A percentile compares a stretch with the other conserved stretches of the same genome.
These are phyloP conservation scores for Panulirus ornatus DNA, from an alignment of 1,140 invertebrate genomes.

Conservation along the genomic window DNA sequence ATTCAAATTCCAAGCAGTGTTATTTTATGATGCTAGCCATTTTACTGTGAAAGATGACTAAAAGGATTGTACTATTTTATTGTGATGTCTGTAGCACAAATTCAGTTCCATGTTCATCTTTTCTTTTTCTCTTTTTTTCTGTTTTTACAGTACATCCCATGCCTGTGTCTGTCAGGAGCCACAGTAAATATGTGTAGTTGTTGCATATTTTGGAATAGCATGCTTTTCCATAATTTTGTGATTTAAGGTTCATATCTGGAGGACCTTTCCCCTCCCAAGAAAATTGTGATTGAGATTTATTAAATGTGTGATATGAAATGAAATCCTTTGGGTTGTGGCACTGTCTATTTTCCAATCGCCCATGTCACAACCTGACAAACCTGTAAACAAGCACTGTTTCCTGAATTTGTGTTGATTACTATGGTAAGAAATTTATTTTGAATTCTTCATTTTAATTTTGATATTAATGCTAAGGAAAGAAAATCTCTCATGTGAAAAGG, in stretches of 20 bases:
- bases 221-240: background rate
- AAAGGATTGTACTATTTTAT: background rate
- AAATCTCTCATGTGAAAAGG: background rate
- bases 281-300: background rate
- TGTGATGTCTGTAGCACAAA: background rate
- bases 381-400: background rate
- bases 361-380: background rate
- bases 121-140: too few species aligned
- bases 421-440: background rate
- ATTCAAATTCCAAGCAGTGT: background rate
- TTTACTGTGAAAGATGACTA: background rate
- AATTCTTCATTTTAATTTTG: background rate
- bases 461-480: background rate
- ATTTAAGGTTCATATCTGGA: background rate
- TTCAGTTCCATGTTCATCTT: background rate
- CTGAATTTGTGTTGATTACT: background rate
- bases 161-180: slow-evolving; percentile 22
- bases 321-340: background rate
- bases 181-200: background rate
- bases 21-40: background rate
- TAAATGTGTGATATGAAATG: background rate
- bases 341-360: background rate
- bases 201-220: slow-evolving; percentile 1
- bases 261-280: background rate
- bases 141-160: slow-evolving; percentile 20